These are phyloP conservation scores for Rhegmatorhina hoffmannsi DNA, from an alignment of 2,113 vertebrate genomes.

Conservation along the genomic window DNA sequence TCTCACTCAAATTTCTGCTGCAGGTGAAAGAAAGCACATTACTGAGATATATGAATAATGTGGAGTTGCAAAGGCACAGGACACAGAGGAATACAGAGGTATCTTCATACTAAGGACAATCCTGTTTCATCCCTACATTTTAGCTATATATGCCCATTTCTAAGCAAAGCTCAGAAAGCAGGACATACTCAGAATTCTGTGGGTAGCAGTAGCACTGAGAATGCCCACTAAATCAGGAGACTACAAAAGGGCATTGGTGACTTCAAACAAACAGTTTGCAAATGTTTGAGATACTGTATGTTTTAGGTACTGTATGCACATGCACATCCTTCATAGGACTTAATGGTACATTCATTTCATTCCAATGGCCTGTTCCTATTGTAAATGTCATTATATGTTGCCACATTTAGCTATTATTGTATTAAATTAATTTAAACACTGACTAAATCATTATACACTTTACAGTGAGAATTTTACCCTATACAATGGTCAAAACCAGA, in stretches of 20 bases:
- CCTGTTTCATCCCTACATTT: neutral
- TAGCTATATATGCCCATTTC: neutral
- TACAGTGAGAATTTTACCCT: neutral
- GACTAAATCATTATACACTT: neutral
- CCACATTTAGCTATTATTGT: neutral
- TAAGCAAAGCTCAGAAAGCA: neutral
- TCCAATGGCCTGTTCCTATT: neutral
- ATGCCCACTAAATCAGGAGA: neutral
- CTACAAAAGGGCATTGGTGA: neutral
- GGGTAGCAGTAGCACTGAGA: neutral
- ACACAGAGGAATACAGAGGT: neutral
- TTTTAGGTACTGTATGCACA: neutral
- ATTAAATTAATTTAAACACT: neutral
- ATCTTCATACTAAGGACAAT: neutral
- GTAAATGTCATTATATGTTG: neutral
- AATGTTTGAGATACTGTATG: neutral
- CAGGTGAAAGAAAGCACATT: neutral
- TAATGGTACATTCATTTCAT: neutral
- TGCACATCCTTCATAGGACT: neutral
- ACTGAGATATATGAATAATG: neutral
- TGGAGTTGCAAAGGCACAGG: neutral
- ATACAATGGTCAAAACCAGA: neutral
- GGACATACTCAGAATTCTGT: neutral
- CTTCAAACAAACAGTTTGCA: neutral
- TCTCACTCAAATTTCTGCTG: neutral